Conservation (phyloP, 2,113 vertebrate genomes). For the Nycticebus coucang region DNA sequence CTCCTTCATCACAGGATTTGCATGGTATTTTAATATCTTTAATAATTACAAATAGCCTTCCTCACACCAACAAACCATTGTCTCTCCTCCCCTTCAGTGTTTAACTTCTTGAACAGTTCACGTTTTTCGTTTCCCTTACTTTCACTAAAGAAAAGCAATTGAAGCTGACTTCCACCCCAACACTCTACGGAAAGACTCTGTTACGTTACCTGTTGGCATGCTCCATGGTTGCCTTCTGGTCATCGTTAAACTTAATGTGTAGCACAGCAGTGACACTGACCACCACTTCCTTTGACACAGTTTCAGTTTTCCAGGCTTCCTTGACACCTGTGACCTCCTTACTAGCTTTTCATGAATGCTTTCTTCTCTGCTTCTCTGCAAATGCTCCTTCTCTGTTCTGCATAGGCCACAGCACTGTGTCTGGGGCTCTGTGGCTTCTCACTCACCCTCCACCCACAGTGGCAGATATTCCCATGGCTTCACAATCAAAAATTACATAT, state of each 20-base stretch:
- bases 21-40: background rate
- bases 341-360: background rate
- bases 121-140: constrained; percentile 1
- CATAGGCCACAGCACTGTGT: background rate
- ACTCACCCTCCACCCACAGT: background rate
- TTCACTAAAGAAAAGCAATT: background rate
- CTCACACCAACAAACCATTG: background rate
- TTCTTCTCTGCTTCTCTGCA: background rate
- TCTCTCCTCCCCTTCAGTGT: background rate
- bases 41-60: constrained; percentile 11
- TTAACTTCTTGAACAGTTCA: background rate
- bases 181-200: background rate
- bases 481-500: background rate
- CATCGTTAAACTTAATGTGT: background rate
- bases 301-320: background rate
- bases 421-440: background rate
- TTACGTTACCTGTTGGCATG: background rate
- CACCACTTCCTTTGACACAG: background rate
- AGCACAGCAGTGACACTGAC: background rate
- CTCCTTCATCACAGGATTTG: background rate
- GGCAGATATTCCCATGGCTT: background rate
- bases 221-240: background rate
- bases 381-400: background rate
- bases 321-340: background rate
- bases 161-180: background rate